A percentile compares a stretch with the other conserved stretches of the same genome.
Evolutionary conservation across 2,113 vertebrate genomes (phyloP).

Genomic region (Nymphicus hollandicus): DNA sequence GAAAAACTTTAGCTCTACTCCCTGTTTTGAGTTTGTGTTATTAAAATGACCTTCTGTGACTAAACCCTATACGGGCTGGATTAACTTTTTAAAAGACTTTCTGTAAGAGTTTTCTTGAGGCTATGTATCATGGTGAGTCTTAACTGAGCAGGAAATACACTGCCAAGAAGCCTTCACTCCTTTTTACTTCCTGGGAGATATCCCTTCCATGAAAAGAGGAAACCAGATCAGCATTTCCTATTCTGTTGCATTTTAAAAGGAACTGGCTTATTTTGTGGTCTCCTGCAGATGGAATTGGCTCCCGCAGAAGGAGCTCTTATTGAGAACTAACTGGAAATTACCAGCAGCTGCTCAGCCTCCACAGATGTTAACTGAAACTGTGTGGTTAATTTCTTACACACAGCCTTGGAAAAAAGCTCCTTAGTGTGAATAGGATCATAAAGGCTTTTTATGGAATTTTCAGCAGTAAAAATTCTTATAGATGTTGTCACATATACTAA

Average conservation of each 20-base stretch:
- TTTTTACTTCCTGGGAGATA: not conserved
- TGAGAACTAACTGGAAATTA: not conserved
- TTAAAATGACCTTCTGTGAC: not conserved
- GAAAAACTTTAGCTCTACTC: not conserved
- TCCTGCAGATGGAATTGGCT: not conserved
- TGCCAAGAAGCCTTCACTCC: not conserved
- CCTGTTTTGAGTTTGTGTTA: not conserved
- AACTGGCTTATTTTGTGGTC: not conserved
- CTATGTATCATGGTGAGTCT: not conserved
- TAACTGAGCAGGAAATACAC: not conserved
- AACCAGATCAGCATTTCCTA: not conserved
- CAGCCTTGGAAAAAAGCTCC: not conserved
- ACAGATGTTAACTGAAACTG: not conserved
- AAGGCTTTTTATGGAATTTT: slow-evolving; percentile 1
- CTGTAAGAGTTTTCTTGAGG: not conserved
- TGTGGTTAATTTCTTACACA: not conserved
- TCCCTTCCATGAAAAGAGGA: not conserved
- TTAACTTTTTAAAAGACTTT: not conserved
- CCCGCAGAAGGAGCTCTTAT: not conserved
- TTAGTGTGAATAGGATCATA: not conserved
- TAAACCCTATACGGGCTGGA: not conserved
- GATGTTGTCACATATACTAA: not conserved
- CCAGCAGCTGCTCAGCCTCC: not conserved
- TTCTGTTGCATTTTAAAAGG: not conserved
- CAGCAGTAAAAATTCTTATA: not conserved